These are phyloP conservation scores for Rhinichthys osculus DNA, from an alignment of 2,797 vertebrate species.

Conservation along the genomic window DNA sequence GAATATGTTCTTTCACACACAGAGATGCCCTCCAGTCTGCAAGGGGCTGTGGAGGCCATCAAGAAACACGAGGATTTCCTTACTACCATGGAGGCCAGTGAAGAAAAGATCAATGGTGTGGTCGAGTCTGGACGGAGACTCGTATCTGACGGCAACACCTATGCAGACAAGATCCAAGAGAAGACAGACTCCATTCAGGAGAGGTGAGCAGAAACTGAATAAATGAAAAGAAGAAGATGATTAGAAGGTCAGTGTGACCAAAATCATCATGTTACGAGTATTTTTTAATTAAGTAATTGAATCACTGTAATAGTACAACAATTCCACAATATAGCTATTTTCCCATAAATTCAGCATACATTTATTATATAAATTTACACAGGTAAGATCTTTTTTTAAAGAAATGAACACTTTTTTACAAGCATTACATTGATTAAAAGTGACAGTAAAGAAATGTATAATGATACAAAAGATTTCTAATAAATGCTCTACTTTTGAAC, in stretches of 20 bases:
- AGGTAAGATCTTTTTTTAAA: neutral
- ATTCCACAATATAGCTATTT: neutral
- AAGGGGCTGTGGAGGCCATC: conserved; percentile 89
- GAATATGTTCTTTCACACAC: conserved; percentile 92
- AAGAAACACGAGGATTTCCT: conserved; percentile 94
- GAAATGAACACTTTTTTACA: neutral
- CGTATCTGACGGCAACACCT: conserved; percentile 84
- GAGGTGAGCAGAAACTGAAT: conserved; percentile 75
- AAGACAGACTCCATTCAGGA: conserved; percentile 91
- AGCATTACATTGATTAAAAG: neutral
- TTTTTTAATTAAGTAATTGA: neutral
- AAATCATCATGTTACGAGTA: neutral
- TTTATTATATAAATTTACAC: neutral
- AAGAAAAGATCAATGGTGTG: conserved; percentile 89
- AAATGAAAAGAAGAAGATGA: neutral
- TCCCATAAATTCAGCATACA: neutral
- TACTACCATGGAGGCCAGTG: conserved; percentile 92
- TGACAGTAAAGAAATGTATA: neutral
- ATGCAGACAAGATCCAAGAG: conserved; percentile 90
- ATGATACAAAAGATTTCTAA: neutral
- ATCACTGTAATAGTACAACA: neutral
- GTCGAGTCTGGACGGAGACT: conserved; percentile 87
- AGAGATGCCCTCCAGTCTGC: conserved; percentile 90
- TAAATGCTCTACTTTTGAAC: neutral
- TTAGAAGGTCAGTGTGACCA: neutral